Evolutionary conservation across 2,888 invertebrate species (phyloP).

Genomic region (Ormyrus thymus): DNA sequence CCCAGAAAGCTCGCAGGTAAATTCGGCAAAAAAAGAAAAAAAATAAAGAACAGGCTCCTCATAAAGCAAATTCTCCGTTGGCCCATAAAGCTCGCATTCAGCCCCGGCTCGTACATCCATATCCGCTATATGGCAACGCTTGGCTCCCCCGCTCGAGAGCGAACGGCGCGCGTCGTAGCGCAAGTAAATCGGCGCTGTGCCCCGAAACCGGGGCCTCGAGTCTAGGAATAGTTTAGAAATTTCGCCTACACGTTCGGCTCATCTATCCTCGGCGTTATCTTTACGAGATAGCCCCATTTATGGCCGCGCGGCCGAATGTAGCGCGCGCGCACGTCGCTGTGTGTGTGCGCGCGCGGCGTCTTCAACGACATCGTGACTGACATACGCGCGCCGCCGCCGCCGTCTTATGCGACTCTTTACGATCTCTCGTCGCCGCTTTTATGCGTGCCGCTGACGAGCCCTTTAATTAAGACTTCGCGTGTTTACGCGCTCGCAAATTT

Average conservation of each 20-base stretch:
- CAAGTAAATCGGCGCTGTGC: constrained; percentile 26
- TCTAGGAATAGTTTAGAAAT: constrained; percentile 47
- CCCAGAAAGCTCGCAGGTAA: no score
- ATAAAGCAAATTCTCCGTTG: no score
- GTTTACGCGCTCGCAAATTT: constrained; percentile 47
- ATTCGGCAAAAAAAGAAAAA: no score
- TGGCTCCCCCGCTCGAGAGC: background rate
- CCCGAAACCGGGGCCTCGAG: no score
- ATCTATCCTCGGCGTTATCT: constrained; percentile 52
- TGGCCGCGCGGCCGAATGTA: background rate
- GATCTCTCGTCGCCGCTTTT: constrained; percentile 50
- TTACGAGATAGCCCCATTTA: constrained; percentile 51
- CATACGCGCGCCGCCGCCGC: constrained; percentile 46
- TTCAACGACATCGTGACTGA: constrained; percentile 53
- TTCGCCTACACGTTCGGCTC: constrained; percentile 51
- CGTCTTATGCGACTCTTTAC: constrained; percentile 53
- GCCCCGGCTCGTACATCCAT: no score
- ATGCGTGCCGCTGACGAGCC: constrained; percentile 35
- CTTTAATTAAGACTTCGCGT: constrained; percentile 51
- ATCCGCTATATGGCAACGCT: no score
- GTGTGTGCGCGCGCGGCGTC: constrained; percentile 15
- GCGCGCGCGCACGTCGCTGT: constrained; percentile 25
- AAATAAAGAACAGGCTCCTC: no score
- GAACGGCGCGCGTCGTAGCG: background rate
- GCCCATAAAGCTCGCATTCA: no score